These are phyloP conservation scores for Stenoptilia bipunctidactyla DNA, from an alignment of 2,888 invertebrate species.

Conservation along the genomic window DNA sequence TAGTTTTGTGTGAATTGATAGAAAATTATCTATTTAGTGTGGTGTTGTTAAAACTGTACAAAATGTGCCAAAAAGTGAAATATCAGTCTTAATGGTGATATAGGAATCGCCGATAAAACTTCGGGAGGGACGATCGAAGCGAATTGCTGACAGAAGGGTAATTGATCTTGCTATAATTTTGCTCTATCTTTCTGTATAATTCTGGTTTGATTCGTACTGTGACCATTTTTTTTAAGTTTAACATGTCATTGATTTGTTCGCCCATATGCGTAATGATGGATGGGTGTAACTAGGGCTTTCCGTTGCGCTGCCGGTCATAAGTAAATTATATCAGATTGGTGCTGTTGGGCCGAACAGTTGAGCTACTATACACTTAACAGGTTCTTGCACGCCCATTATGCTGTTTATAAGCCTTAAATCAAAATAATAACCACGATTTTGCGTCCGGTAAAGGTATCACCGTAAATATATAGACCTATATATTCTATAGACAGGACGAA, in stretches of 20 bases:
- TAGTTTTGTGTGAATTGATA: conserved; percentile 54
- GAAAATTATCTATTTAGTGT: conserved; percentile 50
- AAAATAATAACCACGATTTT: too few species aligned
- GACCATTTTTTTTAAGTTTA: too few species aligned
- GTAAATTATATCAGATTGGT: conserved; percentile 4
- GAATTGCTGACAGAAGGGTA: conserved; percentile 66
- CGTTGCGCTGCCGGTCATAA: conserved; percentile 2
- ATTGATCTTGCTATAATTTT: conserved; percentile 22
- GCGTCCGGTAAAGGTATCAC: too few species aligned
- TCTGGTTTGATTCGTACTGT: too few species aligned
- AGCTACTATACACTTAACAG: conserved; percentile 2
- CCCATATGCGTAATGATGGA: not conserved
- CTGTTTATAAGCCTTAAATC: too few species aligned
- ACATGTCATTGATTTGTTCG: too few species aligned
- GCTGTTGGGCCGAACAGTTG: not conserved
- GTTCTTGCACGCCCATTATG: not conserved
- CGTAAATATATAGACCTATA: conserved; percentile 12
- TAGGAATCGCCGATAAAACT: conserved; percentile 50
- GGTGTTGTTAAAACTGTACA: conserved; percentile 55
- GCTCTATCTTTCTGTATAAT: too few species aligned
- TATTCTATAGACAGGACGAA: conserved; percentile 21
- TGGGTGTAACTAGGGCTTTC: conserved; percentile 6
- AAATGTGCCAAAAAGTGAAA: conserved; percentile 70
- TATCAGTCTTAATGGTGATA: conserved; percentile 65
- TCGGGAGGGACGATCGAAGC: conserved; percentile 58